These are phyloP conservation scores for Acropternis orthonyx DNA, from an alignment of 2,797 vertebrate species.

Conservation along the genomic window DNA sequence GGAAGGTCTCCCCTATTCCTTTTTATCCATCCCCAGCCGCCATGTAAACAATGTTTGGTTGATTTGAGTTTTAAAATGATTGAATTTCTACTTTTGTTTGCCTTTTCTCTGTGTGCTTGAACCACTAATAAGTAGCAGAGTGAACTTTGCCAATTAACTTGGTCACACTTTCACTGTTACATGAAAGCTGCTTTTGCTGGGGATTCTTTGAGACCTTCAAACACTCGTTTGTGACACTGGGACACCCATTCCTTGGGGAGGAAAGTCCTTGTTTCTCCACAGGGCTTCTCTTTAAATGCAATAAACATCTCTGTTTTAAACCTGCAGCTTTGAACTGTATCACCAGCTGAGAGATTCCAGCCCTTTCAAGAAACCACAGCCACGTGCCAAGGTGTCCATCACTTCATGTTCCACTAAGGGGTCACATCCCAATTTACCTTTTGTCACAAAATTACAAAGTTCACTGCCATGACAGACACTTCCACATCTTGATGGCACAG, in stretches of 20 bases:
- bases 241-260: neutral
- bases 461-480: neutral
- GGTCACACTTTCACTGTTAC: neutral
- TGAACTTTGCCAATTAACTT: neutral
- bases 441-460: neutral
- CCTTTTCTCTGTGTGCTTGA: neutral
- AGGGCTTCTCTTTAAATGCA: neutral
- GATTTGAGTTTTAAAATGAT: neutral
- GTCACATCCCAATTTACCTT: neutral
- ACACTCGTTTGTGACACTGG: neutral
- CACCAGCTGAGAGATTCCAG: neutral
- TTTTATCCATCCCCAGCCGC: neutral
- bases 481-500: neutral
- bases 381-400: neutral
- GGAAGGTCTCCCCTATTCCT: neutral
- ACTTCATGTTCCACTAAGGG: neutral
- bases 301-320: neutral
- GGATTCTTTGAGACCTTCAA: neutral
- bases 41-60: fast-evolving
- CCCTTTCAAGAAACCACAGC: neutral
- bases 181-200: neutral
- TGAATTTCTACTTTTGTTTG: neutral
- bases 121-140: neutral
- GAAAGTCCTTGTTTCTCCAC: neutral
- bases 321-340: neutral